Evolutionary conservation across 2,113 vertebrate species (phyloP).

Genomic region (Vicugna pacos): DNA sequence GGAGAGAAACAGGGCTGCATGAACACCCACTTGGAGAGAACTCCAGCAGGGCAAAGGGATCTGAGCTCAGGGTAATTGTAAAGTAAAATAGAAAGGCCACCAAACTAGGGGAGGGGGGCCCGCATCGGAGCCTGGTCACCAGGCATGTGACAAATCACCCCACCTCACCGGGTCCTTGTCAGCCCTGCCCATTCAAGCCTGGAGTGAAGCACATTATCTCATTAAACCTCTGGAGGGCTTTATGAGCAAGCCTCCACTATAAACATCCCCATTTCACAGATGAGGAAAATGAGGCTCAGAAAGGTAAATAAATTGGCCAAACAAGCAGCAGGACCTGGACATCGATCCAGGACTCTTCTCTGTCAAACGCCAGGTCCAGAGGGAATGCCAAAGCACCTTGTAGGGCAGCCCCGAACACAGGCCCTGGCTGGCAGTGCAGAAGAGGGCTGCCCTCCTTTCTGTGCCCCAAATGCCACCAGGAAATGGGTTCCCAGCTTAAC

Average conservation of each 20-base stretch:
- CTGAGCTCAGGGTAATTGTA: neutral
- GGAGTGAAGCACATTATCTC: fast-evolving
- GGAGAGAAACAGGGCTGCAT: no score
- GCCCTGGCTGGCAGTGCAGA: no score
- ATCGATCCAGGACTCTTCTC: neutral
- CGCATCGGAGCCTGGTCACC: neutral
- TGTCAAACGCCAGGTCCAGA: neutral
- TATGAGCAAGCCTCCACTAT: neutral
- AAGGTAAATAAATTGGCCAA: neutral
- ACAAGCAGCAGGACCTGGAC: no score
- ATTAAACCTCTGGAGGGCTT: neutral
- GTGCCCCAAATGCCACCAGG: neutral
- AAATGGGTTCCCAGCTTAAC: neutral
- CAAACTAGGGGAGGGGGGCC: neutral
- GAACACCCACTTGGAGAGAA: no score
- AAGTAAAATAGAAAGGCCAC: neutral
- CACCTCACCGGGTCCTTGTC: fast-evolving
- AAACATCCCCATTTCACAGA: neutral
- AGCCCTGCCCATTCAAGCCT: neutral
- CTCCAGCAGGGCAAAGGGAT: neutral
- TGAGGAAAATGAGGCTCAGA: neutral
- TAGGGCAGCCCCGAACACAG: neutral
- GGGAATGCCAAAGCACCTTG: neutral
- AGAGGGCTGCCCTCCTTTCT: neutral
- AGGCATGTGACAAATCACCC: neutral